Percentiles rank a stretch among this genome's conserved stretches.
These are phyloP conservation scores for Clepsis dumicolana DNA, from an alignment of 2,888 invertebrate genomes.

Conservation along the genomic window DNA sequence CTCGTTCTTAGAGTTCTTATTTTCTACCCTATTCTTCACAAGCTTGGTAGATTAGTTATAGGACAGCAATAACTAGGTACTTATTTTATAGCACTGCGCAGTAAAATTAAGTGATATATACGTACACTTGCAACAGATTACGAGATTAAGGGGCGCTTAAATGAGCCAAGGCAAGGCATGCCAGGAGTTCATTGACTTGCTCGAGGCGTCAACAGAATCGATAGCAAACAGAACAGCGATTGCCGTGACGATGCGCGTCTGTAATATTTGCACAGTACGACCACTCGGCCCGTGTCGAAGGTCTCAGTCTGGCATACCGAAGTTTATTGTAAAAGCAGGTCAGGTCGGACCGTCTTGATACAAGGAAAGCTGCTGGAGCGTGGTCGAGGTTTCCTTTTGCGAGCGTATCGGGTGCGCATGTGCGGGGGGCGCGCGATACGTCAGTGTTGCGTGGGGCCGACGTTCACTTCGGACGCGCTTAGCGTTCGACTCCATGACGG, in stretches of 20 bases:
- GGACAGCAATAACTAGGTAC: not conserved
- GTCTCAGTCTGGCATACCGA: slow-evolving; percentile 40
- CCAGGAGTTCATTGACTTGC: slow-evolving; percentile 39
- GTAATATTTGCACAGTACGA: slow-evolving; percentile 23
- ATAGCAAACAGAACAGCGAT: slow-evolving; percentile 33
- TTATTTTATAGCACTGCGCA: not conserved
- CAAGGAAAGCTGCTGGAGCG: slow-evolving; percentile 78
- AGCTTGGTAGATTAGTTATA: not conserved
- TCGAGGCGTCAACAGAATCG: slow-evolving; percentile 30
- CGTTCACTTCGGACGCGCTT: slow-evolving; percentile 85
- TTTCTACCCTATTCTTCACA: no score
- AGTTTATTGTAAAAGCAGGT: slow-evolving; percentile 72
- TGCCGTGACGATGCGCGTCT: slow-evolving; percentile 6
- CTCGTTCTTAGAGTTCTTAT: no score
- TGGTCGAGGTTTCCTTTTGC: slow-evolving; percentile 77
- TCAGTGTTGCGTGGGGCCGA: slow-evolving; percentile 80
- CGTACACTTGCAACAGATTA: not conserved
- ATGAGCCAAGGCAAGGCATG: slow-evolving; percentile 28
- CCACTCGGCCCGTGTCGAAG: slow-evolving; percentile 11
- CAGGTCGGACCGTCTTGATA: slow-evolving; percentile 64
- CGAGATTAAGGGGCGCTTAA: slow-evolving; percentile 18
- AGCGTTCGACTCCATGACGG: slow-evolving; percentile 66
- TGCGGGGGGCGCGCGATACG: slow-evolving; percentile 68
- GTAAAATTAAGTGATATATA: not conserved
- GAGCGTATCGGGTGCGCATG: slow-evolving; percentile 73